Evolutionary conservation across 2,888 invertebrate genomes (phyloP).

Genomic region (Synanthedon andrenaeformis): DNA sequence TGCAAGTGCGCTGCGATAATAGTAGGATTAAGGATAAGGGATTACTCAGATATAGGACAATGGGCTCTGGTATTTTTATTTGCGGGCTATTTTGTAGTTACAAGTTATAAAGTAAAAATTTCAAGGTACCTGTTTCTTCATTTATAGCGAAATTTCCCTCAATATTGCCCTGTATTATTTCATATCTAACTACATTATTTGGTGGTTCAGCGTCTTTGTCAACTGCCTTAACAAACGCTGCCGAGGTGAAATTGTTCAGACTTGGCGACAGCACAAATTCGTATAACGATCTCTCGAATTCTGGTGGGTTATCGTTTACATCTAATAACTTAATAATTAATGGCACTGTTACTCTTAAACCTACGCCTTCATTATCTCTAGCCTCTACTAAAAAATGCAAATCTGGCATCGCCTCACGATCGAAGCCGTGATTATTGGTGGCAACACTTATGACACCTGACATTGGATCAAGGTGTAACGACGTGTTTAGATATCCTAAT

Average conservation of each 20-base stretch:
- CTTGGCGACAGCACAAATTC: slow-evolving; percentile 84
- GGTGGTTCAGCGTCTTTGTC: slow-evolving; percentile 87
- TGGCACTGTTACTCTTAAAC: slow-evolving; percentile 79
- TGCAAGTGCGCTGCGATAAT: no score
- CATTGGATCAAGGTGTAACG: slow-evolving; percentile 80
- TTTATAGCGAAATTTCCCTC: slow-evolving; percentile 81
- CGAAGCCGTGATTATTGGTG: slow-evolving; percentile 80
- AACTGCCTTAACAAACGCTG: slow-evolving; percentile 84
- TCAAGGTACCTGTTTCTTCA: slow-evolving; percentile 74
- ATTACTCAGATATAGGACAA: no score
- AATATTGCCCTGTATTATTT: slow-evolving; percentile 81
- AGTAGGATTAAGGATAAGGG: no score
- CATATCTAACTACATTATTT: slow-evolving; percentile 88
- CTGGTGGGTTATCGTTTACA: slow-evolving; percentile 89
- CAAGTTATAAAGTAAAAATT: background rate
- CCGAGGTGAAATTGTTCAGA: slow-evolving; percentile 79
- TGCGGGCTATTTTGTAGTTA: background rate
- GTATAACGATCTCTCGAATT: slow-evolving; percentile 83
- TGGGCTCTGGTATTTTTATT: no score
- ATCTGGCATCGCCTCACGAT: slow-evolving; percentile 83
- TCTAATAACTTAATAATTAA: slow-evolving; percentile 81
- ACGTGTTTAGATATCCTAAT: slow-evolving; percentile 81
- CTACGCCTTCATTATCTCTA: slow-evolving; percentile 86
- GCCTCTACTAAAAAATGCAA: slow-evolving; percentile 88
- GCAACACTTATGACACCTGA: slow-evolving; percentile 86